Evolutionary conservation across 2,888 invertebrate species (phyloP).

Genomic region (Phragmatobia fuliginosa): DNA sequence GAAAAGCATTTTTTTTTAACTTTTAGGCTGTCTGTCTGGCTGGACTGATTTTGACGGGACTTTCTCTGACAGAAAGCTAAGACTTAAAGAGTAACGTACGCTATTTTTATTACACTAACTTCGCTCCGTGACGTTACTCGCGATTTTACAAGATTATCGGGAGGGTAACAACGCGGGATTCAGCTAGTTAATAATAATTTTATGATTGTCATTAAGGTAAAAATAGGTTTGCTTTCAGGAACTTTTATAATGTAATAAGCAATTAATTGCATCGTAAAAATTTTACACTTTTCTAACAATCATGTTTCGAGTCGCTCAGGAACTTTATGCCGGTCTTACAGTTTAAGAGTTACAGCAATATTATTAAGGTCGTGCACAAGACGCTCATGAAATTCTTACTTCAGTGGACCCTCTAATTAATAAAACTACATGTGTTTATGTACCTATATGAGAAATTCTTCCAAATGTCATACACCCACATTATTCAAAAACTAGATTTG

Average conservation of each 20-base stretch:
- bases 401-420: background rate
- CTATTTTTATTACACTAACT: too few species aligned
- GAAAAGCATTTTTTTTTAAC: too few species aligned
- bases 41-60: too few species aligned
- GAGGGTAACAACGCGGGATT: too few species aligned
- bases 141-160: too few species aligned
- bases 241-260: slow-evolving; percentile 52
- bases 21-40: too few species aligned
- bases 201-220: slow-evolving; percentile 42
- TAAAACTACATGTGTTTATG: background rate
- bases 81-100: too few species aligned
- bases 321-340: background rate
- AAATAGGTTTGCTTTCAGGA: slow-evolving; percentile 32
- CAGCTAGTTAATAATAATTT: slow-evolving; percentile 52
- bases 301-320: background rate
- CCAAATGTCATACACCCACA: too few species aligned
- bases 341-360: background rate
- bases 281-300: slow-evolving; percentile 32
- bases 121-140: too few species aligned
- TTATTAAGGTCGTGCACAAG: background rate
- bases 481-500: too few species aligned
- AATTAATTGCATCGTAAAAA: slow-evolving; percentile 41
- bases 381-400: background rate
- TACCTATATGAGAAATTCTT: background rate
- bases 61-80: too few species aligned